Base-by-base conservation (phyloP, 2,797 vertebrate species). In the Cyprinodon diabolis region DNA sequence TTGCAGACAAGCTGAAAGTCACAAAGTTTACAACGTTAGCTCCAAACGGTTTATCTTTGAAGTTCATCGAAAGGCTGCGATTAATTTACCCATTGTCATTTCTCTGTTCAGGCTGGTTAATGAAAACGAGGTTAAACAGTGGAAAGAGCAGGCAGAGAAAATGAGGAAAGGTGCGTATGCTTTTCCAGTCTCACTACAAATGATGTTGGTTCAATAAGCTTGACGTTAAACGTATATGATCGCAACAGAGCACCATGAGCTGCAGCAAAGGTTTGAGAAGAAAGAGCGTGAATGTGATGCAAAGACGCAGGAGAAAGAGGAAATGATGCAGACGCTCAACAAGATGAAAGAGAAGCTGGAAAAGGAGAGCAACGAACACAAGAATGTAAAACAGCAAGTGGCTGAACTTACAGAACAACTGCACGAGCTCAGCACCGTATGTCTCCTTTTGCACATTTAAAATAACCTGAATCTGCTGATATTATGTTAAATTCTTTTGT, bases 311-410 rank as follows among this genome's bases (percentile, higher is more conserved):
- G 98, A 99, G 95, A 99, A 99, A 80, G 98, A 99, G 23, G 98
- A 99, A 87, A 99, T 99, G 98, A 98, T 99, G 98, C 96, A 98
- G 93, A 99, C 98, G 0, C 95, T 99, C 85, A 99, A 98, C 90
- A 99, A 99, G 93, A 99, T 99, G 98, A 99, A 99, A 92, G 98
- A 99, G 91, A 99, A 99, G 85, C 95, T 99, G 81, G 97, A 99
- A 76, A 97, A 96, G 82, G 98, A 99, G 90, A 96, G 95, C 35
- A 95, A 85, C 0, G 98, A 99, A 91, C 96, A 98, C 90, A 97
- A 97, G 90, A 95, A 96, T 75, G 97, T 96, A 89, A 99, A 99
- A 84, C 97, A 98, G 92, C 98, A 98, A 85, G 96, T 97, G 92
- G 92, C 93, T 0, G 97, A 99, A 56, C 97, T 99, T 81, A 95